These are phyloP conservation scores for Steinernema khuongi DNA, from an alignment of 1,140 invertebrate genomes.

Conservation along the genomic window DNA sequence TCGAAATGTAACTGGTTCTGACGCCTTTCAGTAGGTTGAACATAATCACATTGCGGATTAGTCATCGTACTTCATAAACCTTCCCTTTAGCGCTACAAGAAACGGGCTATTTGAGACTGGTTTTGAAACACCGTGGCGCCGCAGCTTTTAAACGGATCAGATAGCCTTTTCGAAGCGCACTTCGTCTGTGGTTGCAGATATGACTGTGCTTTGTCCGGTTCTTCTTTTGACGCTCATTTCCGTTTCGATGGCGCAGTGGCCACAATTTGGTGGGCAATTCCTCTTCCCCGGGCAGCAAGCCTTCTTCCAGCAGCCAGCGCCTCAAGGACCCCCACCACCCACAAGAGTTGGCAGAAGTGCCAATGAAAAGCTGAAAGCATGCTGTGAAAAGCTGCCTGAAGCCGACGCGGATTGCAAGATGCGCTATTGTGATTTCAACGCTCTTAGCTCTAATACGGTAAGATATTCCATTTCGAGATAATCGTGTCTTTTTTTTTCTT, in stretches of 20 bases:
- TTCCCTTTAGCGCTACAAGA: no score
- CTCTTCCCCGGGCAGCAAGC: background rate
- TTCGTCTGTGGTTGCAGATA: background rate
- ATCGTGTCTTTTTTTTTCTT: background rate
- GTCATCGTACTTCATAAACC: no score
- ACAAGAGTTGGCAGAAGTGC: conserved; percentile 11
- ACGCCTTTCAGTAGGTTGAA: no score
- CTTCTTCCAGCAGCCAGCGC: conserved; percentile 6
- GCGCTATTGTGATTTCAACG: conserved; percentile 54
- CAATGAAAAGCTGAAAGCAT: conserved; percentile 51
- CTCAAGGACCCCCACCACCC: background rate
- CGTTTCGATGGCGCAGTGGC: background rate
- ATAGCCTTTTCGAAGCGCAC: background rate
- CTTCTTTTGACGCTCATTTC: background rate
- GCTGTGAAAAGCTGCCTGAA: conserved; percentile 48
- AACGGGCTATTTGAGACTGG: no score
- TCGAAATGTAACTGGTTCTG: no score
- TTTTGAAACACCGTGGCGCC: no score
- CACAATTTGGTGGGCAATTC: background rate
- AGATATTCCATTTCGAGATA: background rate
- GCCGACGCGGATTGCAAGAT: conserved; percentile 53
- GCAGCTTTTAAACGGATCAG: background rate
- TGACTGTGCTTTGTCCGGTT: background rate
- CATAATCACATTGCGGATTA: no score
- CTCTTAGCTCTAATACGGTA: conserved; percentile 47